Conservation (phyloP, 2,797 vertebrate genomes). For the Tokudaia tokunoshimensis region DNA sequence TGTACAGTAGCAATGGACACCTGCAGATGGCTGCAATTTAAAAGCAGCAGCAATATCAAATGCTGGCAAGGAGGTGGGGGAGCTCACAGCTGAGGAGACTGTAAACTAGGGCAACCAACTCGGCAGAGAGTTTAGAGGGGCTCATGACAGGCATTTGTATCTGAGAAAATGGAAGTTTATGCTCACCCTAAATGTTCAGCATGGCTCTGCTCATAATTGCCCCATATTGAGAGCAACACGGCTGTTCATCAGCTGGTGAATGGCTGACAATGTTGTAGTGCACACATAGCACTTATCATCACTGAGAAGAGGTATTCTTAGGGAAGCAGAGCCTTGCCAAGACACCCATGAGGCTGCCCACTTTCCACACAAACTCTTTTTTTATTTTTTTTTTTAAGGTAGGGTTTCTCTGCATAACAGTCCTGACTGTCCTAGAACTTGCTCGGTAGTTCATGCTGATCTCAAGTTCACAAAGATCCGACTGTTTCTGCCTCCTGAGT, state of each 20-base stretch:
- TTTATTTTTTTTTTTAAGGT: background rate
- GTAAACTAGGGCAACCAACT: slow-evolving; percentile 26
- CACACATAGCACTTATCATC: background rate
- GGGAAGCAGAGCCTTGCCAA: background rate
- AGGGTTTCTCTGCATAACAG: background rate
- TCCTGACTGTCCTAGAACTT: background rate
- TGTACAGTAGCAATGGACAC: background rate
- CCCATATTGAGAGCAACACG: background rate
- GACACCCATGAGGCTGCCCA: background rate
- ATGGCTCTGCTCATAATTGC: slow-evolving; percentile 12
- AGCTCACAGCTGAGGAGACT: background rate
- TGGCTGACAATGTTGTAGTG: background rate
- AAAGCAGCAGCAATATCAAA: background rate
- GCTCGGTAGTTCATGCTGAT: background rate
- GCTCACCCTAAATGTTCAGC: slow-evolving; percentile 44
- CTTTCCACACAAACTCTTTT: slow-evolving; percentile 27
- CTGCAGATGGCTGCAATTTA: background rate
- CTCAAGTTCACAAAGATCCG: background rate
- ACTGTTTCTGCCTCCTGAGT: background rate
- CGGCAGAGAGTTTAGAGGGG: slow-evolving; percentile 14
- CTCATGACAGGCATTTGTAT: background rate
- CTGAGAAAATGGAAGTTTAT: slow-evolving; percentile 39
- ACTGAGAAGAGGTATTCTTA: background rate
- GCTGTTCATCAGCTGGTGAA: background rate
- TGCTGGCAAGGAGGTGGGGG: background rate